Evolutionary conservation across 2,113 vertebrate genomes (phyloP).

Genomic region (Rhinolophus sinicus): DNA sequence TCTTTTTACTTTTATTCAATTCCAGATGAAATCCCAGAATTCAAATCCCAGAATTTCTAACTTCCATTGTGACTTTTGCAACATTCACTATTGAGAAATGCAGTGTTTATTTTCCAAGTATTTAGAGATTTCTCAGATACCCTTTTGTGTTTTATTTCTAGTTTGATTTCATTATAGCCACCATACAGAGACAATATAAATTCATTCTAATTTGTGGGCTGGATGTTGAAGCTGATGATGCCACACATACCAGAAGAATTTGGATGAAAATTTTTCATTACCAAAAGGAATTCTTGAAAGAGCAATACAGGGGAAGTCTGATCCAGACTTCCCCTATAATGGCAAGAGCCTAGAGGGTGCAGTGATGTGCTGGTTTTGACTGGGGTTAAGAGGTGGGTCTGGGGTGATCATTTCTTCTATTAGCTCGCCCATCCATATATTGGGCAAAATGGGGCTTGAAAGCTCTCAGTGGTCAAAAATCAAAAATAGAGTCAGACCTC

Average conservation of each 20-base stretch:
- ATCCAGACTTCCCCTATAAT: too few relatives aligned
- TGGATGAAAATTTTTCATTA: neutral
- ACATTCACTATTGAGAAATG: neutral
- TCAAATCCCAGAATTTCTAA: neutral
- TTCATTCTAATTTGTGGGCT: neutral
- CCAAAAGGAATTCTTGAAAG: neutral
- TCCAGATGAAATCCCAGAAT: neutral
- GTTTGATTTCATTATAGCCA: neutral
- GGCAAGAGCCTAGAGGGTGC: neutral
- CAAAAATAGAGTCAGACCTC: neutral
- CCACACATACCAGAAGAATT: neutral
- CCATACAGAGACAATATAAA: neutral
- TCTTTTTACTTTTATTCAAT: neutral
- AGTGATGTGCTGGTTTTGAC: neutral
- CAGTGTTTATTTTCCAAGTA: neutral
- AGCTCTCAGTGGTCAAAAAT: neutral
- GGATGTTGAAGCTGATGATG: neutral
- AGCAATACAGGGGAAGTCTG: neutral
- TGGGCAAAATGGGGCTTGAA: neutral
- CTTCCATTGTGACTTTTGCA: neutral
- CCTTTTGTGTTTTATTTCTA: neutral
- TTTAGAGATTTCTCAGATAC: neutral
- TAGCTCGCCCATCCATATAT: neutral
- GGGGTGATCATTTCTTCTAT: neutral
- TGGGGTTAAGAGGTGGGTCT: neutral